Percentiles rank a stretch among this genome's conserved stretches.
These are phyloP conservation scores for Electrona antarctica DNA, from an alignment of 2,113 vertebrate genomes.

Conservation along the genomic window DNA sequence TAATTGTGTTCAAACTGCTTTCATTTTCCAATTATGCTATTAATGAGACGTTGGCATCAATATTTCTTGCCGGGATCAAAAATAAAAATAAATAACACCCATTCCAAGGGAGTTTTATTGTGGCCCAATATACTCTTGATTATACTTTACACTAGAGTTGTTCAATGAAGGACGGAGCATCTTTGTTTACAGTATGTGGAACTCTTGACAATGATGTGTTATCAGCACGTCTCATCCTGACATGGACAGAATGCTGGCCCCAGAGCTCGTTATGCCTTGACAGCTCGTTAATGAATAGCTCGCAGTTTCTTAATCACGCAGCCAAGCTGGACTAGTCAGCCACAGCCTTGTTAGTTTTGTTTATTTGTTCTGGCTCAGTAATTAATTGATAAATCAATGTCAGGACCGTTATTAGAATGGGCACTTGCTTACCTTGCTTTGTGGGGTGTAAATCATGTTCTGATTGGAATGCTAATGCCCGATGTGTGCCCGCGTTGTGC, in stretches of 20 bases:
- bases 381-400: conserved; percentile 73
- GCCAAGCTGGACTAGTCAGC: conserved; percentile 33
- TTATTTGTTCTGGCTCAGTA: conserved; percentile 54
- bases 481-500: too few relatives aligned
- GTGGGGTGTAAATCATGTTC: conserved; percentile 45
- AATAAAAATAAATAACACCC: too few relatives aligned
- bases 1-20: too few relatives aligned
- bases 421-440: conserved; percentile 55
- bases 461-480: conserved; percentile 31
- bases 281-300: conserved; percentile 51
- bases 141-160: neutral
- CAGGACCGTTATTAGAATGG: conserved; percentile 42
- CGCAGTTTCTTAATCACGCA: conserved; percentile 37
- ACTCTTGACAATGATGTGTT: neutral
- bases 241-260: neutral
- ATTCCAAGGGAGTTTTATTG: too few relatives aligned
- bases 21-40: too few relatives aligned
- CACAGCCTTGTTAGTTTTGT: conserved; percentile 46
- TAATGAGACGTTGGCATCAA: too few relatives aligned
- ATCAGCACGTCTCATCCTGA: neutral
- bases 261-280: conserved; percentile 13
- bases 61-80: too few relatives aligned
- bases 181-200: too few relatives aligned
- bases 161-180: neutral
- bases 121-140: too few relatives aligned